Evolutionary conservation across 2,113 vertebrate species (phyloP).

Genomic region (Ivindomyrus marchei): DNA sequence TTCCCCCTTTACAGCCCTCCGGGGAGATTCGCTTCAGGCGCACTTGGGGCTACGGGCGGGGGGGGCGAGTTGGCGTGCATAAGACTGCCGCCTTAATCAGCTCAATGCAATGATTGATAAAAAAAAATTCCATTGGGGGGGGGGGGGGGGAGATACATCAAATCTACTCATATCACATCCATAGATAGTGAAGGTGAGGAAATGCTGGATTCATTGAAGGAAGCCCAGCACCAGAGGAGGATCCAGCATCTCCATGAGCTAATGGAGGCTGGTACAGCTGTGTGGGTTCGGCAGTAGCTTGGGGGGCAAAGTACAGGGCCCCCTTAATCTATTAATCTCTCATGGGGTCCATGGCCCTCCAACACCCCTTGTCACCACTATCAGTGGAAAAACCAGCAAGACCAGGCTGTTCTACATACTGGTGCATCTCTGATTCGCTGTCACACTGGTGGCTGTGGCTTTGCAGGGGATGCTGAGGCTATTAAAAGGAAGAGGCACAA

Average conservation of each 20-base stretch:
- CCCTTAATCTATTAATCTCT: neutral
- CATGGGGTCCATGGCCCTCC: neutral
- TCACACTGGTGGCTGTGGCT: neutral
- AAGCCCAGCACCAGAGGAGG: neutral
- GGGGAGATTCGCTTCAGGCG: neutral
- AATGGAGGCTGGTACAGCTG: neutral
- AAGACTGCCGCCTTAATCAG: neutral
- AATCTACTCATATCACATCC: neutral
- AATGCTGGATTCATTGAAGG: neutral
- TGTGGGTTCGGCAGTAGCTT: neutral
- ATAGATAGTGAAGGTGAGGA: neutral
- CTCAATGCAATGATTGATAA: neutral
- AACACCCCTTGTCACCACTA: neutral
- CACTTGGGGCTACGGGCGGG: neutral
- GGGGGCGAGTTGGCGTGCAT: neutral
- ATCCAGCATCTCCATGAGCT: neutral
- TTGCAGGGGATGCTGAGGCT: neutral
- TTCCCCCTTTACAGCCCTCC: neutral
- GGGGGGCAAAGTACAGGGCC: neutral
- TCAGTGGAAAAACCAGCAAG: neutral
- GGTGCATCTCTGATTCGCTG: neutral
- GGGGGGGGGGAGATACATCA: neutral
- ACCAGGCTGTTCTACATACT: neutral
- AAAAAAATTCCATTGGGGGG: neutral
- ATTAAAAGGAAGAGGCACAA: neutral